Base-by-base conservation (phyloP, 2,888 invertebrate genomes). In the Sesamia inferens region DNA sequence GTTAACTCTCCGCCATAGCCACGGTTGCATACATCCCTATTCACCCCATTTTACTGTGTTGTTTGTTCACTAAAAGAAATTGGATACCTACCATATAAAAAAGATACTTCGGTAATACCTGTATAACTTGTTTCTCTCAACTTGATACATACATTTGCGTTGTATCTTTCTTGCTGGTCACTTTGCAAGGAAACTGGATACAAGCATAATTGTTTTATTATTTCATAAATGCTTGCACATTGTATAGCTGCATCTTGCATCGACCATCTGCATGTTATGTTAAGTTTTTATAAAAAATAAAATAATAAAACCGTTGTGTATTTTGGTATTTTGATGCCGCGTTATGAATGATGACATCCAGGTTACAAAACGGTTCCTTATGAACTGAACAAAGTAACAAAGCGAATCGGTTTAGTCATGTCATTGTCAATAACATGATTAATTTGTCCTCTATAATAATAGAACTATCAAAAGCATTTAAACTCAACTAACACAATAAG, bases 1-100 rank as follows among this genome's bases (percentile, higher is more conserved):
- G 66, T 87, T 87, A 90, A 88, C 86, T 86, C 87, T 81, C 84
- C 83, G 88, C 88, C 87, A 92, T 92, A 92, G 93, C 92, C 90
- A 91, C 91, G 90, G 89, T 91, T 85, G 87, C 88, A 86, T 89
- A 90, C 92, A 87, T 90, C 89, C 89, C 57, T 7, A 24, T 58
- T 13, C 42, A 62, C 90, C 90, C 90, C 78, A 72, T 87, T 88
- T 90, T 90, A 89, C 71, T 89, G 79, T 81, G 88, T 90, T 92
- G 91, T 92, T 93, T 92, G 90, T 90, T 88, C 88, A 90, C 82
- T 88, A 86, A 91, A 92, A 92, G 91, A 92, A 93, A 93, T 94
- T 92, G 90, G 90, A 93, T 91, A 90, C 76, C 73, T 90, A 90
- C 78, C 55, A n/a, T 88, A 81, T 89, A 90, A 89, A 92, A 91